These are phyloP conservation scores for Phrixothrix hirtus DNA, from an alignment of 2,888 invertebrate species.

Conservation along the genomic window DNA sequence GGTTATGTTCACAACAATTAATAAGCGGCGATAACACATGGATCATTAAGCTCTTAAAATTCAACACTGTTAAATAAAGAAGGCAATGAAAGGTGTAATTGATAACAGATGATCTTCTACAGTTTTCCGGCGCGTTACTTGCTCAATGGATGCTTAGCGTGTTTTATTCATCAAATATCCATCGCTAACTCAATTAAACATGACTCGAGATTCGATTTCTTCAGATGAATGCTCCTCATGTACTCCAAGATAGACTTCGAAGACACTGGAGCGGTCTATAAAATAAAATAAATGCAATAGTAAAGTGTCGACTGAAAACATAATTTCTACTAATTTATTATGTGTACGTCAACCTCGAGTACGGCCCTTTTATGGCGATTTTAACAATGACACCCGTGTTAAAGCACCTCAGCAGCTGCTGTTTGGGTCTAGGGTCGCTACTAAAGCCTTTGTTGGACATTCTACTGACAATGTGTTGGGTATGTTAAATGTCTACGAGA, in stretches of 20 bases:
- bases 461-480: conserved; percentile 33
- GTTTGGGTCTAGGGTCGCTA: conserved; percentile 30
- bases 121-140: conserved; percentile 39
- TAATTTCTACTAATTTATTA: conserved; percentile 41
- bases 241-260: conserved; percentile 13
- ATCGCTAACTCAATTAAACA: conserved; percentile 50
- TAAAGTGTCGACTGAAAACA: conserved; percentile 29
- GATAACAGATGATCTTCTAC: conserved; percentile 52
- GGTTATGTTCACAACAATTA: not conserved
- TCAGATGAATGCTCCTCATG: conserved; percentile 27
- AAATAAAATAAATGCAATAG: conserved; percentile 1
- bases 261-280: conserved; percentile 8
- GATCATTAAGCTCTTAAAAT: conserved; percentile 54
- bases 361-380: conserved; percentile 35
- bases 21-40: conserved; percentile 28
- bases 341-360: conserved; percentile 37
- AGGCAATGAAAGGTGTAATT: conserved; percentile 55
- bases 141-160: conserved; percentile 36
- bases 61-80: conserved; percentile 52
- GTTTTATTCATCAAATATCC: conserved; percentile 47
- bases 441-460: conserved; percentile 33
- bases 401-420: conserved; percentile 36
- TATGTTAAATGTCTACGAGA: conserved; percentile 35
- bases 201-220: conserved; percentile 47
- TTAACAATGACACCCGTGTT: conserved; percentile 38